A percentile compares a stretch with the other conserved stretches of the same genome.
Conservation (phyloP, 2,888 invertebrate species). For the Ditula angustiorana region DNA sequence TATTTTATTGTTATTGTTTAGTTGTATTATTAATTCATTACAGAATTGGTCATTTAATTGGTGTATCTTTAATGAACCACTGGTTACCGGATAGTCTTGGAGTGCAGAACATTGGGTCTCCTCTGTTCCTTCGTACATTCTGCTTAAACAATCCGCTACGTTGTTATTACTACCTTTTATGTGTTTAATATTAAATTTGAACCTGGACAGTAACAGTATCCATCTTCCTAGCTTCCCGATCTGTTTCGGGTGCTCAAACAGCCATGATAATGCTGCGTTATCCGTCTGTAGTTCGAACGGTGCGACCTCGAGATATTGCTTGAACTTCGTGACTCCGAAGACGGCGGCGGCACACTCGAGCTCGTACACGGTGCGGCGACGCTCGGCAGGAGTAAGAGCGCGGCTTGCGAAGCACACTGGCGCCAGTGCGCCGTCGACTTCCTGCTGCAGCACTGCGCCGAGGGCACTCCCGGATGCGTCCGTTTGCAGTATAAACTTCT, state of each 20-base stretch:
- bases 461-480: constrained; percentile 24
- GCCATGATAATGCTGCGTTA: constrained; percentile 28
- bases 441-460: constrained; percentile 22
- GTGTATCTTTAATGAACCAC: neutral
- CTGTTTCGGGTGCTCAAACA: constrained; percentile 26
- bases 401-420: constrained; percentile 28
- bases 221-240: constrained; percentile 20
- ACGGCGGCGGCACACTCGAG: constrained; percentile 29
- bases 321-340: constrained; percentile 26
- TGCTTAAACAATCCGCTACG: constrained; percentile 9
- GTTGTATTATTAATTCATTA: constrained; percentile 11
- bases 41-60: constrained; percentile 15
- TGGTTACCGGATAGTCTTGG: constrained; percentile 7
- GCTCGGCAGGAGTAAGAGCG: constrained; percentile 6
- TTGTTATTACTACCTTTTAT: constrained; percentile 7
- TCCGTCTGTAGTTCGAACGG: constrained; percentile 23
- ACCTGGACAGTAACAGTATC: constrained; percentile 5
- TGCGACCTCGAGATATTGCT: constrained; percentile 18
- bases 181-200: constrained; percentile 18
- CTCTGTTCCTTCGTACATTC: constrained; percentile 10
- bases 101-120: constrained; percentile 1
- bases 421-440: constrained; percentile 25
- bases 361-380: constrained; percentile 15
- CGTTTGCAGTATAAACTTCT: constrained; percentile 18
- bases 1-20: neutral